Base-by-base conservation (phyloP, 2,113 vertebrate species). In the Girardinichthys multiradiatus region DNA sequence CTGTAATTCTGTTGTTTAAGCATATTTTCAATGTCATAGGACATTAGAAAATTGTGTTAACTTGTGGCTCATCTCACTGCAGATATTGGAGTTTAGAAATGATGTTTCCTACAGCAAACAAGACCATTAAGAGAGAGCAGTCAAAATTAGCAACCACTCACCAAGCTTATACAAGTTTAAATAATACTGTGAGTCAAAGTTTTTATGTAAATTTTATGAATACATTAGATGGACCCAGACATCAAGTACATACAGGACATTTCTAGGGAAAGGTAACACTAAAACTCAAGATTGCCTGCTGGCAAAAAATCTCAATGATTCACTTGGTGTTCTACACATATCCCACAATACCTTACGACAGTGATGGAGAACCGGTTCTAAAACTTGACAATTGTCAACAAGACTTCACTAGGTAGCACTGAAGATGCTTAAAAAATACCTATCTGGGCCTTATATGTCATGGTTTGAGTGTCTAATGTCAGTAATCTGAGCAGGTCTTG, bases 381-480 rank as follows among this genome's bases (percentile, higher is more conserved):
- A 72, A 58, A 39, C 19, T 51, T 77, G 21, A 71, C 37, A 19
- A 48, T 72, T 84, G 19, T 58, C 66, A 65, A 77, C 75, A 64
- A 74, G n/a, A 68, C 48, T 29, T 76, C 5, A 76, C 37, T 17
- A 66, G 60, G 64, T 37, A 66, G 45, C 15, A 73, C 35, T 11
- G 4, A n/a, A n/a, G 21, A 8, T n/a, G 12, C n/a, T 54, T 60
- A 66, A 78, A 29, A 82, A 86, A 72, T 66, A 63, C 27, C 31
- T 58, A 57, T 79, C 39, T 39, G 27, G 57, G 19, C 31, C 59
- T 67, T 57, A 80, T 66, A 24, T 76, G 69, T 85, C 78, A 69
- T 51, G 57, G 70, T 79, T 81, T 64, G 64, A 27, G 78, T 80
- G 68, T 80, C 30, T 84, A 58, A 63, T 70, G 64, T 81, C 78